Conservation (phyloP, 23 tunicate species). For the Phallusia fumigata region DNA sequence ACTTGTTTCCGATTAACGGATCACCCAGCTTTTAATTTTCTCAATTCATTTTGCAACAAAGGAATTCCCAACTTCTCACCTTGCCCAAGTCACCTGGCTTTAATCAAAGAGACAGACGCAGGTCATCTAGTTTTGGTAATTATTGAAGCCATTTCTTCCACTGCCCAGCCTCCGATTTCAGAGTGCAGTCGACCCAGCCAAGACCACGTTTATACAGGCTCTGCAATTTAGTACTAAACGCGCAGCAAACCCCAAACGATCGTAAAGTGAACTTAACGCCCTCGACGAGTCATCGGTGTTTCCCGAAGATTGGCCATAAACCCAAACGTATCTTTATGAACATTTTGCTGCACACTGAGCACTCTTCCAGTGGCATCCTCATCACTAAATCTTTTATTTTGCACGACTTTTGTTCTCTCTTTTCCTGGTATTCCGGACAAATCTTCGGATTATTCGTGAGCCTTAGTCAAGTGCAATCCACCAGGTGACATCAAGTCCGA, state of each 20-base stretch:
- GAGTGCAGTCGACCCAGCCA: constrained; percentile 10
- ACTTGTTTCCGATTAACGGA: constrained; percentile 19
- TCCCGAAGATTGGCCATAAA: constrained; percentile 2
- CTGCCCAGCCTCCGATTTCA: neutral
- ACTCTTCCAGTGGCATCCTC: constrained; percentile 9
- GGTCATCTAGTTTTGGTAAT: neutral
- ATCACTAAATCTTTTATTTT: neutral
- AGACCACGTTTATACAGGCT: constrained; percentile 1
- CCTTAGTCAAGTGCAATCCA: constrained; percentile 38
- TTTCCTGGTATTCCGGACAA: neutral
- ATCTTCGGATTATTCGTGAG: neutral
- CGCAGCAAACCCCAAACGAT: constrained; percentile 16
- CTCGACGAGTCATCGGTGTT: constrained; percentile 14
- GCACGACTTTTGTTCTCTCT: constrained; percentile 8
- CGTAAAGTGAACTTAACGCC: constrained; percentile 17
- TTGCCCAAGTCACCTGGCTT: constrained; percentile 3
- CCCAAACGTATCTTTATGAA: constrained; percentile 4
- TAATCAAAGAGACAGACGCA: neutral
- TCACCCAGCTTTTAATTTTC: neutral
- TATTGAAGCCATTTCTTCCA: constrained; percentile 13
- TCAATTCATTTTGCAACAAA: constrained; percentile 36
- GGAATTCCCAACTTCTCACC: neutral
- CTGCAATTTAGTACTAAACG: neutral
- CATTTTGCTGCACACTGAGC: constrained; percentile 10
- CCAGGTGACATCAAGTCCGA: neutral